Base-by-base conservation (phyloP, 64 coral and sea anemone genomes). In the Cladopsammia gracilis region DNA sequence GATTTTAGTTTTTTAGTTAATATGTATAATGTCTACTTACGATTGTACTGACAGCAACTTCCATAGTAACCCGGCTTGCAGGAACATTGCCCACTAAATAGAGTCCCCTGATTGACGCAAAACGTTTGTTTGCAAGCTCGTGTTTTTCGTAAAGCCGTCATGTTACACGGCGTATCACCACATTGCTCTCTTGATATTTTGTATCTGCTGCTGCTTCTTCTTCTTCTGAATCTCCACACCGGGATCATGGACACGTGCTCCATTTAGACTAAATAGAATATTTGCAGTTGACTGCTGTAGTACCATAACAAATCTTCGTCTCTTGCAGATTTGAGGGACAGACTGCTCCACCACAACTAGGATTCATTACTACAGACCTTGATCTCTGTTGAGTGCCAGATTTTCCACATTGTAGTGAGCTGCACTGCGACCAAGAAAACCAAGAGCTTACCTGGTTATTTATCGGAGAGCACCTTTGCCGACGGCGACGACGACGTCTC, bases 11-110 rank as follows among this genome's bases (percentile, higher is more conserved):
- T n/a, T n/a, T n/a, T n/a, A n/a, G n/a, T n/a, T n/a, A n/a, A n/a
- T n/a, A n/a, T n/a, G n/a, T n/a, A n/a, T n/a, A n/a, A n/a, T n/a
- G 52, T 54, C 6, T 54, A 77, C 74, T 54, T 77, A 77, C 74
- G 6, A 53, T n/a, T 77, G 10, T 77, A 54, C 19, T 53, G 48
- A 23, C 74, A 77, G 44, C 74, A 77, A 11, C 74, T 54, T 54
- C 74, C 74, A 54, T 77, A 23, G n/a, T 54, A 77, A 77, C 48
- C 74, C 4, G 74, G 9, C 74, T 77, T 77, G 74, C 74, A 77
- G 48, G 23, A 77, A 52, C 74, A 53, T 77, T 77, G 53, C 12
- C 48, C 48, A 19, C 54, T 10, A 4, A n/a, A 10, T 10, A 77
- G 20, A 22, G 48, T 77, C 5, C 74, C 74, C 49, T 77, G 74